Base-by-base conservation (phyloP, 1,140 invertebrate species). In the Lepidurus couesii region DNA sequence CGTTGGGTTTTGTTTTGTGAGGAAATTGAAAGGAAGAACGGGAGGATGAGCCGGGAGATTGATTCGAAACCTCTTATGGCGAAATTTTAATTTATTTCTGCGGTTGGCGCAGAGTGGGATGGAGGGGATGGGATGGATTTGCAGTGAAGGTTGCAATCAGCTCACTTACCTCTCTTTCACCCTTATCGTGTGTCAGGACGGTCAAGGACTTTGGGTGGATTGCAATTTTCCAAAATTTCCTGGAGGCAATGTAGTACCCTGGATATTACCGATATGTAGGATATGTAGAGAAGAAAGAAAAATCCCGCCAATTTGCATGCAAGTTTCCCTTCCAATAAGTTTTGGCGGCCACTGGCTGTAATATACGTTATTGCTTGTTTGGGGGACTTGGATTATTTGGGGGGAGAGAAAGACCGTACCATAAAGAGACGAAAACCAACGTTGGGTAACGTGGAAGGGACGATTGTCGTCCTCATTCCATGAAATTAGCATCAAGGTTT, bases 381-480 rank as follows among this genome's bases (percentile, higher is more conserved):
- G 1, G 0, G 9, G 16, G 8, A 21, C 53, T 65, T 65, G 53
- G 13, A 21, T 11, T 10, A 1, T 47, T 13, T n/a, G n/a, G 6
- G 53, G 9, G 16, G n/a, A 65, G 53, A 21, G 53, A 65, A 8
- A 65, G 53, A n/a, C 4, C 21, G 16, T 13, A 13, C 2, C 16
- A 21, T 65, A 21, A 65, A 65, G 53, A 65, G 53, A 13, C 53
- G 53, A 65, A 21, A 65, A 21, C 53, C 53, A 65, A 21, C 53
- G 53, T 65, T 65, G 53, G 13, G 53, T 65, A 65, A 65, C 53
- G 13, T 65, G 53, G 53, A 65, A 65, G 53, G 13, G 21, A 65
- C 53, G 53, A 65, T 65, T 65, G 53, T 65, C 53, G 53, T 65
- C 53, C 53, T 65, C 53, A 65, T 65, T 65, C 53, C 53, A 65